Conservation (phyloP, 2,888 invertebrate genomes). For the Euzetes globulus region DNA sequence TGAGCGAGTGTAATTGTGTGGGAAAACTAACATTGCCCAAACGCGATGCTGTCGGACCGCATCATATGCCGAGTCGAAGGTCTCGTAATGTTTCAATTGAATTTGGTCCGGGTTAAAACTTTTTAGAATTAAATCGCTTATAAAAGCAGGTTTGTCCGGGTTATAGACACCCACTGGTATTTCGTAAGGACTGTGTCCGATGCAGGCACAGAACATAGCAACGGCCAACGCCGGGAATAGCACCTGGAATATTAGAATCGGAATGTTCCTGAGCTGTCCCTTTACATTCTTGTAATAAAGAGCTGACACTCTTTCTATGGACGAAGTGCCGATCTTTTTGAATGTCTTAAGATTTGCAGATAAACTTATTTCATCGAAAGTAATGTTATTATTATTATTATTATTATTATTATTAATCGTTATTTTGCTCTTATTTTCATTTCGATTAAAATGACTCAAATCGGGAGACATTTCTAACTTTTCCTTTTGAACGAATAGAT, state of each 20-base stretch:
- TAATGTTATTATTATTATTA: background rate
- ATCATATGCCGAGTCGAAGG: background rate
- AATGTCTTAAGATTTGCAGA: background rate
- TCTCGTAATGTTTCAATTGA: slow-evolving; percentile 5
- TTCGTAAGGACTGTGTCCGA: slow-evolving; percentile 16
- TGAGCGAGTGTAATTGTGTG: slow-evolving; percentile 15
- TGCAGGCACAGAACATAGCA: slow-evolving; percentile 11
- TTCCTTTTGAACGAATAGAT: background rate
- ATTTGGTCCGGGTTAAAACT: slow-evolving; percentile 3
- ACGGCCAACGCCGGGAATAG: slow-evolving; percentile 6
- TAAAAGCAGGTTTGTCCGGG: background rate
- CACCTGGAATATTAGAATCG: background rate
- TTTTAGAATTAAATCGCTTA: slow-evolving; percentile 9
- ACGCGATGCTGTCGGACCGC: background rate
- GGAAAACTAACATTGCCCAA: background rate
- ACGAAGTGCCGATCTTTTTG: background rate
- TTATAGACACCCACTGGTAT: slow-evolving; percentile 22
- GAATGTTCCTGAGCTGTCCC: background rate
- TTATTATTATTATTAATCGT: background rate
- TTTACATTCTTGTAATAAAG: slow-evolving; percentile 20
- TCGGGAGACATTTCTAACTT: background rate
- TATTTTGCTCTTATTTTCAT: background rate
- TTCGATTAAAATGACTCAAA: background rate
- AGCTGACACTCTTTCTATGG: background rate
- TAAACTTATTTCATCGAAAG: background rate